Conservation (phyloP, 92 coral and sea anemone species). For the Porites lobata region DNA sequence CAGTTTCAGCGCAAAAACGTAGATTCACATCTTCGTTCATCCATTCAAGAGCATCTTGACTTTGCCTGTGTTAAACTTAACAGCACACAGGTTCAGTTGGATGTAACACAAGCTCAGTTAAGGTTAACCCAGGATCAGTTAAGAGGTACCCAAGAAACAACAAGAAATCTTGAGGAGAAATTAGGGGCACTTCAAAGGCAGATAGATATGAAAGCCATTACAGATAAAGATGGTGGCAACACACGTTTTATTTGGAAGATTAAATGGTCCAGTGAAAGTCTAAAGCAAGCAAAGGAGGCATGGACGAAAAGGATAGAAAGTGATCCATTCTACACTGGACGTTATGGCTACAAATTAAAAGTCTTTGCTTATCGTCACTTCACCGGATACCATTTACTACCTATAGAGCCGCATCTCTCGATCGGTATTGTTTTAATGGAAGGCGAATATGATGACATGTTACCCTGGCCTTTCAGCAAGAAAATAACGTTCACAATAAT, state of each 20-base stretch:
- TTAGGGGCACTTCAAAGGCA: too few species aligned
- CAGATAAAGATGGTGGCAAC: background rate
- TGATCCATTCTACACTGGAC: background rate
- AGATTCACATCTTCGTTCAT: too few species aligned
- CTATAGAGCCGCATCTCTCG: background rate
- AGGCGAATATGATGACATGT: constrained; percentile 36
- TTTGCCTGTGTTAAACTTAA: background rate
- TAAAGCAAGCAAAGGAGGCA: background rate
- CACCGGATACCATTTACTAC: background rate
- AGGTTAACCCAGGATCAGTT: too few species aligned
- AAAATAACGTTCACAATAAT: background rate
- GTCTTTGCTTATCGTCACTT: background rate
- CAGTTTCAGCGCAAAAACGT: too few species aligned
- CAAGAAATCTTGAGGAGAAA: too few species aligned
- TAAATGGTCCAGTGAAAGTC: background rate
- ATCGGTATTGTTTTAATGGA: too few species aligned
- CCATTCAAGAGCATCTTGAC: too few species aligned
- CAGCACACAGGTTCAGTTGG: background rate
- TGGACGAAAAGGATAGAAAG: background rate
- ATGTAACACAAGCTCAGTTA: too few species aligned
- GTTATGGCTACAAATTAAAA: background rate
- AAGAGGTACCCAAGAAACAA: too few species aligned
- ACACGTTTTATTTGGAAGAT: background rate
- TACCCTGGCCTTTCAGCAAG: constrained; percentile 3
- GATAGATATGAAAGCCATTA: too few species aligned